phyloP scores from a whole-genome alignment of 1,140 invertebrate species.

The Sarcophaga bullata region DNA sequence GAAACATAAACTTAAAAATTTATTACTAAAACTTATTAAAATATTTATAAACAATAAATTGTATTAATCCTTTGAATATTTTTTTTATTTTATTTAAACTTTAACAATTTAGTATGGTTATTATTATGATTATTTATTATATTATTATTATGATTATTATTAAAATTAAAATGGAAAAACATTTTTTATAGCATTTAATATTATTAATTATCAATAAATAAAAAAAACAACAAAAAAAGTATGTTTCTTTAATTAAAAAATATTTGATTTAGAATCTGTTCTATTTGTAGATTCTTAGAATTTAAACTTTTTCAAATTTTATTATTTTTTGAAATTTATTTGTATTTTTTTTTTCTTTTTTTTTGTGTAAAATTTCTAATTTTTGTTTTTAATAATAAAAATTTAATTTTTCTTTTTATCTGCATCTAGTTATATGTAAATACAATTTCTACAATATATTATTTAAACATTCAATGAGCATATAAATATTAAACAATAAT shows the following conservation, averaged over 20 bases:
- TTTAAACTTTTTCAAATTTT: not conserved
- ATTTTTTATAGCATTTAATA: conserved; percentile 5
- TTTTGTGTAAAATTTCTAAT: not conserved
- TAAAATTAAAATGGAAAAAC: not conserved
- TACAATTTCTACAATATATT: not conserved
- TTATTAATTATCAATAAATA: not conserved
- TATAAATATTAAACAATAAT: conserved; percentile 29
- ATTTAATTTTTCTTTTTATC: not conserved
- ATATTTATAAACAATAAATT: not conserved
- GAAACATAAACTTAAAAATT: too few species aligned
- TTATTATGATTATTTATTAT: not conserved
- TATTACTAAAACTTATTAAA: too few species aligned
- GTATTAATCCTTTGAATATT: not conserved
- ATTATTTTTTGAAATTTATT: not conserved
- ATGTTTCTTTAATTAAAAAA: not conserved
- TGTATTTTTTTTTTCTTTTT: not conserved
- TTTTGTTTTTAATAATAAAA: too few species aligned
- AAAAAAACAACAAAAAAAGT: too few species aligned
- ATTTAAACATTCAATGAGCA: not conserved
- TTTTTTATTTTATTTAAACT: not conserved
- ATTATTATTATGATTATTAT: not conserved
- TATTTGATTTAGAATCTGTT: not conserved
- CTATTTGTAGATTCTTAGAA: not conserved
- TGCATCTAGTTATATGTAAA: not conserved
- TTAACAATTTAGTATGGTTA: not conserved